phyloP scores from a whole-genome alignment of 2,113 vertebrate genomes.

The Todiramphus chloris region DNA sequence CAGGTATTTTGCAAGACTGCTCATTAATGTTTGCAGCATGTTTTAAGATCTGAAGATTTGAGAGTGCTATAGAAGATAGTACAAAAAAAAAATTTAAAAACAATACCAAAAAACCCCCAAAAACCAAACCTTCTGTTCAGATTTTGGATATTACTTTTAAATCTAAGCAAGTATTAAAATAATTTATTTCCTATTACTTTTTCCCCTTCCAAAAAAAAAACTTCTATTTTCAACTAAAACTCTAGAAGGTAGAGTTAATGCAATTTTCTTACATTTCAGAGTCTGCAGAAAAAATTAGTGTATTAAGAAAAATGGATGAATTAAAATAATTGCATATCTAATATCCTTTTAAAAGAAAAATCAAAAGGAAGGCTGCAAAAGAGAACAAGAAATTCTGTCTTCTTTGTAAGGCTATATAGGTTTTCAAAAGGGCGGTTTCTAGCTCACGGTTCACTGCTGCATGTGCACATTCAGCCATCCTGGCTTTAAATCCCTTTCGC shows the following conservation, averaged over 20 bases:
- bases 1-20: conserved; percentile 47
- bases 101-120: no score
- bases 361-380: background rate
- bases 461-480: background rate
- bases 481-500: background rate
- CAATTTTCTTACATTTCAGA: background rate
- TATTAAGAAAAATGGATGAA: background rate
- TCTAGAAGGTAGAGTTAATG: background rate
- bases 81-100: background rate
- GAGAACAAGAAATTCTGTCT: background rate
- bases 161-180: background rate
- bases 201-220: background rate
- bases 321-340: background rate
- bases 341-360: background rate
- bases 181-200: background rate
- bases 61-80: background rate
- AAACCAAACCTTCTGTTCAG: background rate
- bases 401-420: background rate
- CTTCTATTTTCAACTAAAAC: background rate
- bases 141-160: background rate
- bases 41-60: background rate
- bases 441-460: rapidly evolving
- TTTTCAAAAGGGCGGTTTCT: background rate
- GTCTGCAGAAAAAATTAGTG: background rate
- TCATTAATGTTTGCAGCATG: conserved; percentile 14